Evolutionary conservation across 2,888 invertebrate genomes (phyloP).

Genomic region (Hartigia nigra): DNA sequence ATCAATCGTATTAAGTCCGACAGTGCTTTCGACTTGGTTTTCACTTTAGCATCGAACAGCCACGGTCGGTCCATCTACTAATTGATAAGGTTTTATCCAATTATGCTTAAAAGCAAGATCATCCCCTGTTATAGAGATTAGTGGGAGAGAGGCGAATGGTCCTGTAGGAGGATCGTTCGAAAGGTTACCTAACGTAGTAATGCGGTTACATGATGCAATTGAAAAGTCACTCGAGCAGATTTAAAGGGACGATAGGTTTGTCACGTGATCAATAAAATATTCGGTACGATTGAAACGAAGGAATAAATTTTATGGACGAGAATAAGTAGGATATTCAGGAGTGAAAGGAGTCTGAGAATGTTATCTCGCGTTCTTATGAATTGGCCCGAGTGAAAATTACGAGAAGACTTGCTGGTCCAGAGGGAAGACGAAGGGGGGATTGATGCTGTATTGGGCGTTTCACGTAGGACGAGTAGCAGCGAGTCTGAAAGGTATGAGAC

Average conservation of each 20-base stretch:
- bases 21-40: not conserved
- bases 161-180: not conserved
- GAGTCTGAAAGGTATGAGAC: slow-evolving; percentile 23
- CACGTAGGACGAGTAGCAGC: slow-evolving; percentile 12
- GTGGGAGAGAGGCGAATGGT: not conserved
- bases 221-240: not conserved
- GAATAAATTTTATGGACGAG: not conserved
- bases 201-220: not conserved
- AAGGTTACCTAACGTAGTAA: not conserved
- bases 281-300: not conserved
- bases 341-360: not conserved
- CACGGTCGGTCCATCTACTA: not conserved
- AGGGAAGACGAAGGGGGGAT: slow-evolving; percentile 19
- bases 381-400: not conserved
- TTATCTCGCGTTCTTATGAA: not conserved
- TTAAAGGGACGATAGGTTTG: not conserved
- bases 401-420: slow-evolving; percentile 4
- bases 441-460: slow-evolving; percentile 28
- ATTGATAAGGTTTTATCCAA: not conserved
- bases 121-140: not conserved
- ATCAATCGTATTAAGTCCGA: not conserved
- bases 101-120: not conserved
- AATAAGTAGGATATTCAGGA: not conserved
- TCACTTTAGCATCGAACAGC: not conserved
- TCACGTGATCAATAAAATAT: not conserved